phyloP scores from a whole-genome alignment of 2,888 invertebrate genomes.

The Sclerodermus sp. region DNA sequence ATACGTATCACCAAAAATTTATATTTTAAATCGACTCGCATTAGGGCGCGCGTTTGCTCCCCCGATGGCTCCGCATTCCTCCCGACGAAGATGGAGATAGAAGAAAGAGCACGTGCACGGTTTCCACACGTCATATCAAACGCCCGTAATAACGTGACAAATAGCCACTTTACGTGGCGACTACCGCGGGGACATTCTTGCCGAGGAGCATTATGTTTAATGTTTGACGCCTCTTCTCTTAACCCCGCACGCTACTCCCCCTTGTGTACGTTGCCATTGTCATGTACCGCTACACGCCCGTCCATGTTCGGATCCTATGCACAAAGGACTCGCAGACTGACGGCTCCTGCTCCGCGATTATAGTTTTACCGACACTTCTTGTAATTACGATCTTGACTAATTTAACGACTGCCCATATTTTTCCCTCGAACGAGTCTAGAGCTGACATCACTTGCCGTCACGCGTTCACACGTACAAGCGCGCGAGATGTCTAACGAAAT shows the following conservation, averaged over 20 bases:
- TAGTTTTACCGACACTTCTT: too few relatives aligned
- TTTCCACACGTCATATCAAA: slow-evolving; percentile 44
- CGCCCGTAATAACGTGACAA: slow-evolving; percentile 51
- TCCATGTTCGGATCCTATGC: too few relatives aligned
- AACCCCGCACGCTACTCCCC: slow-evolving; percentile 12
- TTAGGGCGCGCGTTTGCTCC: slow-evolving; percentile 35
- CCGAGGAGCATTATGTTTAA: slow-evolving; percentile 39
- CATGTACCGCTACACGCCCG: not conserved
- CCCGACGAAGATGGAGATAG: not conserved
- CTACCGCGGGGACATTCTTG: slow-evolving; percentile 40
- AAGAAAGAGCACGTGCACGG: slow-evolving; percentile 25
- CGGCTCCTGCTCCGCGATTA: too few relatives aligned
- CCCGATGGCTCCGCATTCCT: not conserved
- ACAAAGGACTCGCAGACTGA: too few relatives aligned
- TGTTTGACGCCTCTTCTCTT: slow-evolving; percentile 45
- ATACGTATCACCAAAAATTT: slow-evolving; percentile 47
- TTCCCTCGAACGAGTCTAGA: too few relatives aligned
- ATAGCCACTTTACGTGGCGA: slow-evolving; percentile 47
- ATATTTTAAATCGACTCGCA: slow-evolving; percentile 51
- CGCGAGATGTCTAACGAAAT: too few relatives aligned
- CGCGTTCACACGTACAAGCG: too few relatives aligned
- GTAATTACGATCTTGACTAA: too few relatives aligned
- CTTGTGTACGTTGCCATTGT: slow-evolving; percentile 14
- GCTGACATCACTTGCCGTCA: too few relatives aligned
- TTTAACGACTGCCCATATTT: too few relatives aligned